These are phyloP conservation scores for Rallus crepitans DNA, from an alignment of 2,797 vertebrate genomes.

Conservation along the genomic window DNA sequence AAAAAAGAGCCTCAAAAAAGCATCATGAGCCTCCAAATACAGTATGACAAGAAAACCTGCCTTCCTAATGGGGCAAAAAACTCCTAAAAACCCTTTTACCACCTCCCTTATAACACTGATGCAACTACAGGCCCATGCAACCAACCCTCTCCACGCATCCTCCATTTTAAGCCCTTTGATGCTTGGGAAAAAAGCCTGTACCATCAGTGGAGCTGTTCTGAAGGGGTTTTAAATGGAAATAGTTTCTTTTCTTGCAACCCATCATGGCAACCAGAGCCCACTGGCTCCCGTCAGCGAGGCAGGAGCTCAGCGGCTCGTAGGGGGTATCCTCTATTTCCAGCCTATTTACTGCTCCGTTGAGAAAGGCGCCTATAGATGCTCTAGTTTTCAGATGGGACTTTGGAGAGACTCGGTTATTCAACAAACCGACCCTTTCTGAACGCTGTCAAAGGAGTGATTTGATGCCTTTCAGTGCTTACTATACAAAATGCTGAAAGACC, in stretches of 20 bases:
- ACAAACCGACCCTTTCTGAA: constrained; percentile 69
- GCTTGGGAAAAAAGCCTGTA: background rate
- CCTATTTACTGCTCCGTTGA: constrained; percentile 34
- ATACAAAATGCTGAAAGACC: constrained; percentile 78
- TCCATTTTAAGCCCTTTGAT: background rate
- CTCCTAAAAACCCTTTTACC: background rate
- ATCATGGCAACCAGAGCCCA: background rate
- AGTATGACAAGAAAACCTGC: background rate
- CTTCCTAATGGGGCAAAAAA: background rate
- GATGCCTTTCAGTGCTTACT: constrained; percentile 78
- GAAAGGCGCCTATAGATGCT: constrained; percentile 59
- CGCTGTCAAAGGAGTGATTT: constrained; percentile 73
- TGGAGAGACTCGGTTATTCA: constrained; percentile 73
- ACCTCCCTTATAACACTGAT: background rate
- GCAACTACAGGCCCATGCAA: background rate
- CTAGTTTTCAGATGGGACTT: constrained; percentile 71
- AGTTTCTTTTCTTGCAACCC: constrained; percentile 50
- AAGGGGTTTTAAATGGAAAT: constrained; percentile 48
- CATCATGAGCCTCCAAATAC: background rate
- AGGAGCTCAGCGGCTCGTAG: constrained; percentile 12
- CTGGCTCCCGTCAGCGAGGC: background rate
- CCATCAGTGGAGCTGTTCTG: background rate
- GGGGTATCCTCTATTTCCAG: constrained; percentile 53
- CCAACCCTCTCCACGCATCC: background rate
- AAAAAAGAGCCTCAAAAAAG: background rate